Base-by-base conservation (phyloP, 1,140 invertebrate genomes). In the Eueides isabella region DNA sequence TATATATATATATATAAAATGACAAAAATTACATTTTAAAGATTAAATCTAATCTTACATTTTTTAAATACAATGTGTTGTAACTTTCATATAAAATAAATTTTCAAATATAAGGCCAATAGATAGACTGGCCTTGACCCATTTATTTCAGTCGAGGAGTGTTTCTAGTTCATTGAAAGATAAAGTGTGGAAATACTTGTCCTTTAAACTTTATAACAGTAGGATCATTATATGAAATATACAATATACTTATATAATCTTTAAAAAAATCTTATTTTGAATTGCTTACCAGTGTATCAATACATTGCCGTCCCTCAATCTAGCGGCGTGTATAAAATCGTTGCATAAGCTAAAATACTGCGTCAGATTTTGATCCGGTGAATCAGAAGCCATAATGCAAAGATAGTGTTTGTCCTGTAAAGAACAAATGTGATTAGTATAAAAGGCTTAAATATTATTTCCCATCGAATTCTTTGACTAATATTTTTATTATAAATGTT, bases 311-410 rank as follows among this genome's bases (percentile, higher is more conserved):
- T 98, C 97, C 38, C 97, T 94, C 0, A 98, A 93, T 66, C 98
- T 94, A 1, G 98, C 98, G 1, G 96, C 96, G 90, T 99, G 98
- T 83, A 99, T 99, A 85, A 99, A 99, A 87, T 99, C 98, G 93
- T 98, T 99, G 93, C 98, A 98, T 61, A 97, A 92, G 19, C 97
- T 95, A 93, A 99, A 99, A 93, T 97, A 98, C 91, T 98, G 98
- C 14, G 96, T 96, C 11, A 99, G 94, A 93, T 99, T 98, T 92
- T 99, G 98, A 85, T 98, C 96, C 0, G 98, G 97, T 14, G 96
- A 97, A 91, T 99, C 98, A 12, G 98, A 97, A 11, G 98, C 98
- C 94, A 97, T 95, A 66, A 99, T 98, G 90, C 98, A 99, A 23
- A 99, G 94, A 92, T 99, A 99, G 89, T 98, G 97, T 86, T 98